Percentiles rank a stretch among this genome's conserved stretches.
phyloP scores from a whole-genome alignment of 1,140 invertebrate species.

The Ctenoplectra terminalis region DNA sequence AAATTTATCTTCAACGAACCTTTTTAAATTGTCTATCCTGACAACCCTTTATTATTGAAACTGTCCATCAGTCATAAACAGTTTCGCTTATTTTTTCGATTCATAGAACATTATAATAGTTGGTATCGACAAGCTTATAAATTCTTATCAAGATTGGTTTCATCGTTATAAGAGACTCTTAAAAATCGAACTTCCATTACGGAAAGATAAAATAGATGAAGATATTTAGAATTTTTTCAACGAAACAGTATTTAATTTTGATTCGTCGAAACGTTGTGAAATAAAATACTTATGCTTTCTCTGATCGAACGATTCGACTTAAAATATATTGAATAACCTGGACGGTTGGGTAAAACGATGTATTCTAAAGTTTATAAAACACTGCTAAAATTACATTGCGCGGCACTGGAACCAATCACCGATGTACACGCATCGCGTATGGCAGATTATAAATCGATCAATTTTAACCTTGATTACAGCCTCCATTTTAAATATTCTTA shows the following conservation, averaged over 20 bases:
- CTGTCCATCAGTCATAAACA: background rate
- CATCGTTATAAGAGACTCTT: background rate
- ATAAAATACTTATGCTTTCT: no score
- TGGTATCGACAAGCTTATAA: background rate
- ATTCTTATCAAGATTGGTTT: background rate
- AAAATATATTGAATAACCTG: background rate
- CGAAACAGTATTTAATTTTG: no score
- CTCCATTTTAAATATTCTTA: conserved; percentile 6
- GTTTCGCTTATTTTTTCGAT: background rate
- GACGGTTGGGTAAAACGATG: background rate
- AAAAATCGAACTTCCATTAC: background rate
- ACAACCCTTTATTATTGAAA: background rate
- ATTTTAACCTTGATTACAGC: conserved; percentile 10
- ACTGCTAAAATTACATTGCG: background rate
- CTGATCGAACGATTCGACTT: no score
- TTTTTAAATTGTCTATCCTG: background rate
- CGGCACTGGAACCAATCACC: no score
- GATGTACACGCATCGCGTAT: background rate
- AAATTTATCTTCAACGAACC: background rate
- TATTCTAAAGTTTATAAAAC: background rate
- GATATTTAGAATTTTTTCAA: no score
- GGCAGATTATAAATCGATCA: background rate
- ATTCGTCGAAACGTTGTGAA: no score
- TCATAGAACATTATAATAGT: background rate
- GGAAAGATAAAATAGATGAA: no score